Evolutionary conservation across 2,888 invertebrate genomes (phyloP).

Genomic region (Cosmorhoe ocellata): DNA sequence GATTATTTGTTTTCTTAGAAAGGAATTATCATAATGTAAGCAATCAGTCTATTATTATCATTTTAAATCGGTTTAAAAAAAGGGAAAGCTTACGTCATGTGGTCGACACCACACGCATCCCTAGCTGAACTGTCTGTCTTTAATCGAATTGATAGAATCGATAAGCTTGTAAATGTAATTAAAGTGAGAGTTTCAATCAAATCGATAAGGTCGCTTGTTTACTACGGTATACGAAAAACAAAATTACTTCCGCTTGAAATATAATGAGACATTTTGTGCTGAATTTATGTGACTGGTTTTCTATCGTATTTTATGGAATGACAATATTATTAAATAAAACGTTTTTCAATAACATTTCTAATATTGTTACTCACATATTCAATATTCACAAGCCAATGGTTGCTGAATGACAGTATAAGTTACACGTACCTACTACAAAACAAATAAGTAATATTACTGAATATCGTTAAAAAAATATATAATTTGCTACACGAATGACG

Average conservation of each 20-base stretch:
- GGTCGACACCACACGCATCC: too few relatives aligned
- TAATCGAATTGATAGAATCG: constrained; percentile 18
- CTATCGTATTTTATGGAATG: constrained; percentile 13
- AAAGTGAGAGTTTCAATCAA: constrained; percentile 18
- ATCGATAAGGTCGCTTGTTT: constrained; percentile 26
- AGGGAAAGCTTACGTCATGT: too few relatives aligned
- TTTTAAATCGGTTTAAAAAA: too few relatives aligned
- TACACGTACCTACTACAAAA: background rate
- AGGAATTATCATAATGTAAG: too few relatives aligned
- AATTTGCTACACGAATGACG: background rate
- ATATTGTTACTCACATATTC: background rate
- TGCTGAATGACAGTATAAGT: background rate
- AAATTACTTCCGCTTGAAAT: constrained; percentile 1
- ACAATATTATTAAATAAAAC: constrained; percentile 19
- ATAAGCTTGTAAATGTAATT: constrained; percentile 19
- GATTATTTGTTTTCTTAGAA: too few relatives aligned
- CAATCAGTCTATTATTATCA: too few relatives aligned
- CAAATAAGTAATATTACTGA: constrained; percentile 3
- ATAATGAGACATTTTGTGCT: constrained; percentile 13
- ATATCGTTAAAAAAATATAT: too few relatives aligned
- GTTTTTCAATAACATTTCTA: constrained; percentile 8
- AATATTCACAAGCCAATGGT: constrained; percentile 1
- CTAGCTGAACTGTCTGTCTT: too few relatives aligned
- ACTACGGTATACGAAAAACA: constrained; percentile 2
- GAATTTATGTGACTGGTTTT: constrained; percentile 8